Evolutionary conservation across 2,797 vertebrate genomes (phyloP).

Genomic region (Sebastolobus altivelis): DNA sequence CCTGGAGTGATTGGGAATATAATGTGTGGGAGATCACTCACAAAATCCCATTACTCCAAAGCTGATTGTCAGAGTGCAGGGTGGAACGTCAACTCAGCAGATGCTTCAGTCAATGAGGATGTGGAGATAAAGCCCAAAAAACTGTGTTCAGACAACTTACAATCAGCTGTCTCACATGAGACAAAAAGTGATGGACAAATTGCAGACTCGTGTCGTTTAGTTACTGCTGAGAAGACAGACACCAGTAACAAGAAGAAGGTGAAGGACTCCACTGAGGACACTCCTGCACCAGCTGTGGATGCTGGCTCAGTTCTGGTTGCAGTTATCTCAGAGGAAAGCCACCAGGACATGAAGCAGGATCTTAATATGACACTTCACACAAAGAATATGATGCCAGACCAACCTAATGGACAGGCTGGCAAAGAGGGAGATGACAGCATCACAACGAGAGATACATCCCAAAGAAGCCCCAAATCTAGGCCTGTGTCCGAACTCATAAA

Average conservation of each 20-base stretch:
- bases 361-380: slow-evolving; percentile 27
- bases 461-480: slow-evolving; percentile 67
- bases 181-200: slow-evolving; percentile 39
- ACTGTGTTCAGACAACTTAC: slow-evolving; percentile 32
- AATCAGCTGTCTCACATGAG: slow-evolving; percentile 56
- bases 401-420: slow-evolving; percentile 37
- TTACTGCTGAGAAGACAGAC: slow-evolving; percentile 33
- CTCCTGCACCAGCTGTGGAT: slow-evolving; percentile 29
- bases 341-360: slow-evolving; percentile 45
- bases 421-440: slow-evolving; percentile 49
- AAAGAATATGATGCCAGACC: slow-evolving; percentile 35
- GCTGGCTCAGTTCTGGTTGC: slow-evolving; percentile 19
- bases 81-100: slow-evolving; percentile 19
- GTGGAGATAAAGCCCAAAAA: slow-evolving; percentile 27
- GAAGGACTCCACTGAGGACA: slow-evolving; percentile 36
- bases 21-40: slow-evolving; percentile 18
- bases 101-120: slow-evolving; percentile 27
- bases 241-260: slow-evolving; percentile 7
- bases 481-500: slow-evolving; percentile 86
- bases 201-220: slow-evolving; percentile 19
- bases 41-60: slow-evolving; percentile 28
- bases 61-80: slow-evolving; percentile 28
- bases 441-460: slow-evolving; percentile 57
- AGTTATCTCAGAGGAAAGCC: slow-evolving; percentile 40
- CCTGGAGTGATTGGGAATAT: slow-evolving; percentile 15